Conservation (phyloP, 1,140 invertebrate genomes). For the Babylonia areolata region DNA sequence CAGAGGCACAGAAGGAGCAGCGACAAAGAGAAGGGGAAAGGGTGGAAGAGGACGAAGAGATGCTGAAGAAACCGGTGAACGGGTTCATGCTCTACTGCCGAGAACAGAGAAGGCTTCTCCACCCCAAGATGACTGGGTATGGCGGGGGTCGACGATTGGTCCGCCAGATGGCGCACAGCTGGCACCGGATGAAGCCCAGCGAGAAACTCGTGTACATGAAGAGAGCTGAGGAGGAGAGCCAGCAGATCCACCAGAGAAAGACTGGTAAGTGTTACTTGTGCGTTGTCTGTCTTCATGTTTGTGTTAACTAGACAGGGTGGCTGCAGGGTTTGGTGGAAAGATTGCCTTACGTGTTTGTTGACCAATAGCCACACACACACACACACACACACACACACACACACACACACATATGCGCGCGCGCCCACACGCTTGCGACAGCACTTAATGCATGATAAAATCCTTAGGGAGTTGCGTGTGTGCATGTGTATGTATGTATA, state of each 20-base stretch:
- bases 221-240: background rate
- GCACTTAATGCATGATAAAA: too few relatives aligned
- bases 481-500: background rate
- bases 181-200: background rate
- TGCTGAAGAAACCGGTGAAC: background rate
- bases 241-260: too few relatives aligned
- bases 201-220: background rate
- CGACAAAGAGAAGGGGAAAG: background rate
- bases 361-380: too few relatives aligned
- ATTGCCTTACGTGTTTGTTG: too few relatives aligned
- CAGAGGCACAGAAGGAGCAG: background rate
- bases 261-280: too few relatives aligned
- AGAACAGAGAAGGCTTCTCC: background rate
- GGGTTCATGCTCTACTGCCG: constrained; percentile 16
- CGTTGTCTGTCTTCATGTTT: too few relatives aligned
- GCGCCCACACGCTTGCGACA: too few relatives aligned
- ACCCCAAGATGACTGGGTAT: background rate
- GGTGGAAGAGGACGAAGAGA: background rate
- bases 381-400: too few relatives aligned
- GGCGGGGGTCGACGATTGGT: background rate
- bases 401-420: too few relatives aligned
- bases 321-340: too few relatives aligned
- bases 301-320: too few relatives aligned
- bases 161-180: background rate
- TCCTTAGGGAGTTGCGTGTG: too few relatives aligned